Evolutionary conservation across 2,888 invertebrate genomes (phyloP), one percentile per base, ranked within the genome.

Genomic region (Megamerina dolium): DNA sequence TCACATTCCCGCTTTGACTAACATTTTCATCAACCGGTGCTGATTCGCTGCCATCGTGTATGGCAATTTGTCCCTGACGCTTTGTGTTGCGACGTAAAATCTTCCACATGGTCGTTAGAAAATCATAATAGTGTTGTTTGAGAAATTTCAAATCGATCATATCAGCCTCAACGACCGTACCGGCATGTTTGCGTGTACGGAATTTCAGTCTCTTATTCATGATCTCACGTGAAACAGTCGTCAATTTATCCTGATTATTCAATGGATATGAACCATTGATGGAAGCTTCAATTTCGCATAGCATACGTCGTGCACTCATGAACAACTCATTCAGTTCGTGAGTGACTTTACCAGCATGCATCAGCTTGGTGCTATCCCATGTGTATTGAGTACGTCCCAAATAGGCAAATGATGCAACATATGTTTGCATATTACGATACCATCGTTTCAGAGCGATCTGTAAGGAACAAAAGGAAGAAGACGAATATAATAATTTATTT

Each of bases 251-350:
- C 20, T 41, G 48, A 6, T 55, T 43, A 5, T 33, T 48, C 12
- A 39, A 35, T 8, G 62, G 56, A 13, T 56, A 55, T 4, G 64
- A 59, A 2, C 52, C 47, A 30, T 68, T 68, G 51, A 70, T 66
- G 34, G 67, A 58, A 2, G 57, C 57, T 58, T 70, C 69, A 36
- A 70, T 56, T 38, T 66, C 63, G 43, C 70, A 71, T 8, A 71
- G 56, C 13, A 68, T 44, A 2, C 50, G 49, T 5, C 60, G 57
- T 2, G 70, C 66, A 45, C 64, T 62, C 5, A 43, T 17, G 1
- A 70, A 41, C 16, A 69, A 51, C 0, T 50, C 43, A 38, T 61
- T 53, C 21, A 70, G 57, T 46, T 69, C 66, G 0, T 48, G 32
- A 3, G 63, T 58, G 27, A 40, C 45, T 1, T 43, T 33, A 14